These are phyloP conservation scores for Odontesthes bonariensis DNA, from an alignment of 2,113 vertebrate species.

Conservation along the genomic window DNA sequence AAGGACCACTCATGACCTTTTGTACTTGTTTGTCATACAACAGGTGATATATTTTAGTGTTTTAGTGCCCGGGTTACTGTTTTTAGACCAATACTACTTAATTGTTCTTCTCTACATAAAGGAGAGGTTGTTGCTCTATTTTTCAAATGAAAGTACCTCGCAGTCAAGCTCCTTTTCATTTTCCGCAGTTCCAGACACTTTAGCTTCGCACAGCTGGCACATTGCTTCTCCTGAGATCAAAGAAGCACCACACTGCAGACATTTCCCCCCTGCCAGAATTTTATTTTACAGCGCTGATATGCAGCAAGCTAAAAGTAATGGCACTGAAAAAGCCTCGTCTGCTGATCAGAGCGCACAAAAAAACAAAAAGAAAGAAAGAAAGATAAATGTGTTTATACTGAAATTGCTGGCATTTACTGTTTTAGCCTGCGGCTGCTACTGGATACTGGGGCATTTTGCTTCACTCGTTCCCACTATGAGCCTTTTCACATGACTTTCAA, in stretches of 20 bases:
- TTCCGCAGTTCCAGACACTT: conserved; percentile 50
- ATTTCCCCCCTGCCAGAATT: conserved; percentile 61
- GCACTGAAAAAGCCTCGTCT: conserved; percentile 45
- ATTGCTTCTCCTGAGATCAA: conserved; percentile 67
- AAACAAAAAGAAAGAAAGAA: neutral
- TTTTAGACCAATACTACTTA: neutral
- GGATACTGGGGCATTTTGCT: conserved; percentile 1
- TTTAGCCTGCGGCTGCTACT: neutral
- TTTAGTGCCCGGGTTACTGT: neutral
- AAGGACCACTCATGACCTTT: neutral
- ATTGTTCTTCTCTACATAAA: conserved; percentile 19
- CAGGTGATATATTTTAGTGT: neutral
- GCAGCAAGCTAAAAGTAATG: conserved; percentile 46
- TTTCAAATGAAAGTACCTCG: conserved; percentile 37
- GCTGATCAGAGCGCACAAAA: conserved; percentile 51
- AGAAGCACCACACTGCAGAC: conserved; percentile 65
- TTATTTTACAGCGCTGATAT: conserved; percentile 68
- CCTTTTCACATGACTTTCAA: too few species aligned
- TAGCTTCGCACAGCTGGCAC: conserved; percentile 64
- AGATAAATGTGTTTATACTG: conserved; percentile 5
- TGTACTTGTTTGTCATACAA: neutral
- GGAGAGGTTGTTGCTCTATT: conserved; percentile 21
- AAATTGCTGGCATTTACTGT: neutral
- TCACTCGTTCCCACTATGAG: neutral
- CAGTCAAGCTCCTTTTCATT: conserved; percentile 19